Percentiles rank a stretch among this genome's conserved stretches.
Evolutionary conservation across 2,888 invertebrate species (phyloP).

Genomic region (Tridacna crocea): DNA sequence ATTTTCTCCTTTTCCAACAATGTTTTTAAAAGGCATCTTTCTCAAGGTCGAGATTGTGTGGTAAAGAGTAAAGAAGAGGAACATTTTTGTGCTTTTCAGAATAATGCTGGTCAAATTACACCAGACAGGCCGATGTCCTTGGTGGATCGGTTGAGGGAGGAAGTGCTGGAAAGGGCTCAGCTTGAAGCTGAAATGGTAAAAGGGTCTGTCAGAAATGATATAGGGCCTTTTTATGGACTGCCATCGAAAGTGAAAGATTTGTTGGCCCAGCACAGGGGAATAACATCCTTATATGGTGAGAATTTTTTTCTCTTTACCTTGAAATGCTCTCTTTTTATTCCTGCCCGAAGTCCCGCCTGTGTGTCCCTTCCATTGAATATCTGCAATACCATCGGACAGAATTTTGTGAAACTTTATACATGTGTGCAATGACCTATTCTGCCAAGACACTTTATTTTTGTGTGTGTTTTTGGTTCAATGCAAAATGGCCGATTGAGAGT

Average conservation of each 20-base stretch:
- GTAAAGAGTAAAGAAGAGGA: too few species aligned
- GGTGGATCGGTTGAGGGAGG: constrained; percentile 64
- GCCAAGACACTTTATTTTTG: too few species aligned
- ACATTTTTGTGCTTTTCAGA: constrained; percentile 61
- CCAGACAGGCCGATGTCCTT: constrained; percentile 50
- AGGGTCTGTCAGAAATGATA: constrained; percentile 65
- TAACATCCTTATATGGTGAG: constrained; percentile 92
- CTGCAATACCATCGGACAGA: too few species aligned
- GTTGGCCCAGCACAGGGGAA: constrained; percentile 91
- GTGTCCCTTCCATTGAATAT: not conserved
- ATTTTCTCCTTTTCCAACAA: too few species aligned
- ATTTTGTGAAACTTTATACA: too few species aligned
- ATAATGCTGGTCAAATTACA: constrained; percentile 67
- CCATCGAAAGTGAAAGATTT: constrained; percentile 89
- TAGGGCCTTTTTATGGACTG: constrained; percentile 90
- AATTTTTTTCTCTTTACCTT: not conserved
- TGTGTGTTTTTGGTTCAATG: too few species aligned
- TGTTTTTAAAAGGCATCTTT: too few species aligned
- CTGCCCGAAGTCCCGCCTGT: too few species aligned
- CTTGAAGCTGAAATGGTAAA: constrained; percentile 69
- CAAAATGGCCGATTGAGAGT: too few species aligned
- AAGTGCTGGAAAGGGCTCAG: constrained; percentile 65
- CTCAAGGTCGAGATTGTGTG: too few species aligned
- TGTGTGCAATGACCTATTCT: too few species aligned
- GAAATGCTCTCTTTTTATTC: not conserved